Base-by-base conservation (phyloP, 2,797 vertebrate species). In the Xenentodon cancila region DNA sequence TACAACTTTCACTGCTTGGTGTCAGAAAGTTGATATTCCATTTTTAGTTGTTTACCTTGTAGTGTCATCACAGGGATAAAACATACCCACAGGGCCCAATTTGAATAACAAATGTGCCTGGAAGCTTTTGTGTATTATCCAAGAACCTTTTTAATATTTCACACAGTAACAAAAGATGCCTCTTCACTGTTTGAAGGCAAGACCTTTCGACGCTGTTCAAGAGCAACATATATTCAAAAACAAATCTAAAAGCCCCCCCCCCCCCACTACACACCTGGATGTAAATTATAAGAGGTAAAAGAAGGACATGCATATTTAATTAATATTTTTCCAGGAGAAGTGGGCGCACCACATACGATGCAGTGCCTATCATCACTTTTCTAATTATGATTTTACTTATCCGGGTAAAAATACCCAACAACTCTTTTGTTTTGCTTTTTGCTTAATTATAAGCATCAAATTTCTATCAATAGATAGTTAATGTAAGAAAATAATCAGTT, bases 61-160 rank as follows among this genome's bases (percentile, higher is more conserved):
- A 89, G 81, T 44, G 34, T 75, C 65, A 37, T 71, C 12, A 50
- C 71, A 74, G 79, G 64, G 47, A 85, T 66, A 60, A 79, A 71
- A 74, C 60, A 59, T 32, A 64, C 79, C 75, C 64, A 75, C 57
- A 70, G 76, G 79, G 75, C 80, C 73, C 68, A 81, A 81, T 86
- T 68, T 85, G 77, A 91, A 90, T 88, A 74, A 80, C 77, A 86
- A 89, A 89, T 85, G 47, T 64, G 53, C 50, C 78, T 62, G 18
- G 25, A 56, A 82, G 69, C 34, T 59, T 64, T 71, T 82, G 64
- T 58, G 71, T 71, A 59, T 74, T 67, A 79, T 78, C 73, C 59
- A 63, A 71, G 68, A 51, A 68, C 55, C 54, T 75, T 80, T 45
- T 65, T 61, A 84, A 85, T 71, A 81, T 82, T 80, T 70, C 77